These are phyloP conservation scores for Protobothrops mucrosquamatus DNA, from an alignment of 2,113 vertebrate genomes.

Conservation along the genomic window DNA sequence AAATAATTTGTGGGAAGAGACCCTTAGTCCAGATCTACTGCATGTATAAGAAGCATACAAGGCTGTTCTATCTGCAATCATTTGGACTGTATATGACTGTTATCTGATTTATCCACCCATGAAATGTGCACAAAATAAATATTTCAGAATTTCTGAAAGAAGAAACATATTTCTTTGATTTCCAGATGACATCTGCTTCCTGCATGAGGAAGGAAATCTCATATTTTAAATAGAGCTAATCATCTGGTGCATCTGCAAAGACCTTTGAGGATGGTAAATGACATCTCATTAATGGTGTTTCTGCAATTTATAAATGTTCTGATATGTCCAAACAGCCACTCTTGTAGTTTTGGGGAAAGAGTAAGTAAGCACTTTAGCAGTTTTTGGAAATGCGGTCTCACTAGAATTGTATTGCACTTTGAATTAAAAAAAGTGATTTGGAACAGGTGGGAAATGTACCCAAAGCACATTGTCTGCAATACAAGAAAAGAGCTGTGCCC, in stretches of 20 bases:
- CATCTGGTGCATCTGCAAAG: background rate
- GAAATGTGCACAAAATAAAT: background rate
- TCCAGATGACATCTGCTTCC: background rate
- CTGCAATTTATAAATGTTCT: background rate
- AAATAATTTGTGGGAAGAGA: background rate
- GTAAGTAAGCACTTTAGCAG: background rate
- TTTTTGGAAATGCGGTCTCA: background rate
- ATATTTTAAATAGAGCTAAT: background rate
- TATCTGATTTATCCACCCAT: background rate
- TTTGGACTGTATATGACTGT: background rate
- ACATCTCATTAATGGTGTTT: background rate
- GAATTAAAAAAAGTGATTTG: background rate
- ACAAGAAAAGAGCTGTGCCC: background rate
- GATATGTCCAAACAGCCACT: background rate
- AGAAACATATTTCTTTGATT: background rate
- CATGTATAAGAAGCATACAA: background rate
- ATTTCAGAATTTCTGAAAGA: background rate
- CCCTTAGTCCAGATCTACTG: background rate
- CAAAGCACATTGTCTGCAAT: background rate
- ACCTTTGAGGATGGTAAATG: background rate
- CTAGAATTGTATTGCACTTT: background rate
- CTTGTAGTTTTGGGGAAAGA: background rate
- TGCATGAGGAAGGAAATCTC: background rate
- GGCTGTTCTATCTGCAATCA: background rate
- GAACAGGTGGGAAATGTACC: background rate